Conservation (phyloP, 2,888 invertebrate species). For the Thera obeliscata region DNA sequence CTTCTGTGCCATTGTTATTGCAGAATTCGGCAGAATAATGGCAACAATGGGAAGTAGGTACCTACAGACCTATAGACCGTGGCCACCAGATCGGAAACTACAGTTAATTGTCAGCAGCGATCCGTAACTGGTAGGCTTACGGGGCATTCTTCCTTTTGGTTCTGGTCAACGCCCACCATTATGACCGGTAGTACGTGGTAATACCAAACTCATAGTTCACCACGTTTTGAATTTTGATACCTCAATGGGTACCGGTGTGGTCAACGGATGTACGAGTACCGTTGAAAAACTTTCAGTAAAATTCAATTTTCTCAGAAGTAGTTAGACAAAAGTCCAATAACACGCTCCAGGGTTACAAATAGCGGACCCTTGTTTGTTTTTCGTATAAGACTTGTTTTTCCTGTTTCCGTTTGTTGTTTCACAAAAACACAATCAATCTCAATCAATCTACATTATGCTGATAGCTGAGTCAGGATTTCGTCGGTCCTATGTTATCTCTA, state of each 20-base stretch:
- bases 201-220: too few relatives aligned
- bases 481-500: background rate
- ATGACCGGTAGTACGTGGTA: background rate
- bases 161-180: constrained; percentile 23
- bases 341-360: too few relatives aligned
- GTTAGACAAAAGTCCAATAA: too few relatives aligned
- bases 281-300: too few relatives aligned
- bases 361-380: constrained; percentile 6
- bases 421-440: constrained; percentile 3
- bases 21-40: constrained; percentile 34
- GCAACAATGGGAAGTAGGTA: constrained; percentile 39
- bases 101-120: constrained; percentile 57
- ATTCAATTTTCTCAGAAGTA: too few relatives aligned
- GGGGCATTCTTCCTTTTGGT: constrained; percentile 54
- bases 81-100: constrained; percentile 72
- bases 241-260: too few relatives aligned
- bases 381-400: constrained; percentile 11
- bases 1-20: constrained; percentile 1
- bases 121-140: constrained; percentile 54
- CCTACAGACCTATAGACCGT: constrained; percentile 39
- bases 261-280: too few relatives aligned
- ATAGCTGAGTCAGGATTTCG: constrained; percentile 19
- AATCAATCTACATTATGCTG: constrained; percentile 18
- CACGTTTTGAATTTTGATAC: too few relatives aligned
- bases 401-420: constrained; percentile 3